Evolutionary conservation across 2,113 vertebrate genomes (phyloP).

Genomic region (Dipodomys ordii): DNA sequence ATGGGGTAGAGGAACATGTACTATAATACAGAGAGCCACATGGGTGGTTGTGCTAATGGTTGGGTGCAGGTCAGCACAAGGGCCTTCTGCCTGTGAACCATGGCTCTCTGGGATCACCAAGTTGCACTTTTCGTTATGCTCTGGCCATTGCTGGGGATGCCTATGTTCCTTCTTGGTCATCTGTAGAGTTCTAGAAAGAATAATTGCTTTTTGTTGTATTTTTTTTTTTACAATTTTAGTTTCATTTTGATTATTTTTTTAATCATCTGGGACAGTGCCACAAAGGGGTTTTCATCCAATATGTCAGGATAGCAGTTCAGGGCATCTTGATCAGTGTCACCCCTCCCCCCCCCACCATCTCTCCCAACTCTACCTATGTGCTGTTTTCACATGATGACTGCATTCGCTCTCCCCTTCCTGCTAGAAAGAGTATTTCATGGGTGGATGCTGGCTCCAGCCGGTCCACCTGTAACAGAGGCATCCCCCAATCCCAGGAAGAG

Average conservation of each 20-base stretch:
- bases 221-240: too few species aligned
- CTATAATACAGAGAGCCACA: slow-evolving; percentile 60
- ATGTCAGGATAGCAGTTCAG: too few species aligned
- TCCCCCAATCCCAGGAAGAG: background rate
- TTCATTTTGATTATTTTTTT: too few species aligned
- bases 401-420: too few species aligned
- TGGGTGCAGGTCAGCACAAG: slow-evolving; percentile 57
- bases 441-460: background rate
- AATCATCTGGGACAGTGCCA: too few species aligned
- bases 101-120: slow-evolving; percentile 71
- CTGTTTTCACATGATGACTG: too few species aligned
- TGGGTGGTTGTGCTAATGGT: slow-evolving; percentile 32
- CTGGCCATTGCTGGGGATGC: background rate
- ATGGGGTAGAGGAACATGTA: slow-evolving; percentile 55
- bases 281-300: too few species aligned
- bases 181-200: slow-evolving; percentile 25
- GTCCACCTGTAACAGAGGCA: background rate
- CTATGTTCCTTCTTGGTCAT: accelerated
- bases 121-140: background rate
- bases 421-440: too few species aligned
- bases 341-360: too few species aligned
- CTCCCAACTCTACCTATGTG: too few species aligned
- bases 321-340: too few species aligned
- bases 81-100: slow-evolving; percentile 19
- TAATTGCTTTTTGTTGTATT: too few species aligned